Evolutionary conservation across 2,888 invertebrate species (phyloP).

Genomic region (Cheilosia grossa): DNA sequence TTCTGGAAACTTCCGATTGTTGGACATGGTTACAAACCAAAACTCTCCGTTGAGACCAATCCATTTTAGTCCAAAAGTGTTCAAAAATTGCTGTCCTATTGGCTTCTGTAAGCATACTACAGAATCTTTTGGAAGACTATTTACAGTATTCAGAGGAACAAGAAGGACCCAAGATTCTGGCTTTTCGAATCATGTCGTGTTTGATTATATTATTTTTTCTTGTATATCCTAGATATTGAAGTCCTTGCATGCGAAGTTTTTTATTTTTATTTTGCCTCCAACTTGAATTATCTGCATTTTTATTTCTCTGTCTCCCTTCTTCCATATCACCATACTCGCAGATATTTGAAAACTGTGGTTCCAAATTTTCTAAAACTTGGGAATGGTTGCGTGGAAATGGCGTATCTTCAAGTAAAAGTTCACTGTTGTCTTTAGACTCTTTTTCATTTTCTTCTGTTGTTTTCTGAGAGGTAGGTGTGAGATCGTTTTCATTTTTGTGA

Average conservation of each 20-base stretch:
- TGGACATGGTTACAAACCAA: too few species aligned
- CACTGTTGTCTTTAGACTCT: too few species aligned
- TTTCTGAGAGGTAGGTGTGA: background rate
- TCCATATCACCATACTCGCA: slow-evolving; percentile 4
- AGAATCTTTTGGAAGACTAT: slow-evolving; percentile 2
- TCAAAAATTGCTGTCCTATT: background rate
- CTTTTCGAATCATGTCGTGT: slow-evolving; percentile 14
- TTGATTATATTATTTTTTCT: slow-evolving; percentile 9
- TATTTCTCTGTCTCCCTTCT: background rate
- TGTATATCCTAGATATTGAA: slow-evolving; percentile 3
- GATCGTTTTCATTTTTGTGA: background rate
- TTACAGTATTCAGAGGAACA: slow-evolving; percentile 14
- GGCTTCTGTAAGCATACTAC: slow-evolving; percentile 6
- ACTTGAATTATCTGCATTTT: slow-evolving; percentile 1
- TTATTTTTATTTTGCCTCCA: background rate
- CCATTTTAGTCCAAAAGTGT: too few species aligned
- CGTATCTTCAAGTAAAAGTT: background rate
- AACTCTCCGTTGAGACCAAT: too few species aligned
- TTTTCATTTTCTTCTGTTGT: background rate
- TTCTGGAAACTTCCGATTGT: too few species aligned
- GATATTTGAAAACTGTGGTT: background rate
- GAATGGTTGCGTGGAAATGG: background rate
- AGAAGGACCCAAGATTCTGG: slow-evolving; percentile 7
- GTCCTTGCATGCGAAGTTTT: background rate
- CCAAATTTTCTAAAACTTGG: background rate